Base-by-base conservation (phyloP, 2,113 vertebrate species). In the Cyphomyrus discorhynchus region DNA sequence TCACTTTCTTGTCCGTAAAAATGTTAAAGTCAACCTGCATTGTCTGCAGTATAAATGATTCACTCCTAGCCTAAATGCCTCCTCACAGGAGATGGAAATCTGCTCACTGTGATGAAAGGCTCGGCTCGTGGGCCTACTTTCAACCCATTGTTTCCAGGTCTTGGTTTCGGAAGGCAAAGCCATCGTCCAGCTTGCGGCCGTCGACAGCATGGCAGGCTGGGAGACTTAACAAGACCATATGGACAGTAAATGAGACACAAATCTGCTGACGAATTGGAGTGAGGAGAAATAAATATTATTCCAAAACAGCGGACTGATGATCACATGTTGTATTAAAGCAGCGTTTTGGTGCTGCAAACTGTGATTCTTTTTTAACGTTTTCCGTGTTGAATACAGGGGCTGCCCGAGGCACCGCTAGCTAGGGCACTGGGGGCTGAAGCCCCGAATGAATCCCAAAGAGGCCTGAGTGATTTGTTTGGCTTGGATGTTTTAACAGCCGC, bases 1-100 rank as follows among this genome's bases (percentile, higher is more conserved):
- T 89, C 31, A 45, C 88, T 45, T 89, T 83, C 88, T 83, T 42
- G 70, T 80, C 15, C 70, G 42, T 52, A 31, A 88, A 74, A 45
- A 74, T 49, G 88, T 21, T n/a, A 50, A 13, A 31, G 70, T 46
- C 35, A 24, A n/a, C 2, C 10, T 39, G 27, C 17, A 58, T 89
- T 83, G 88, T 89, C 74, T 89, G 49, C 70, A 49, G 56, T 46
- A 47, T 47, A 31, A 70, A 74, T 74, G 24, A 74, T 27, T 47
- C 39, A 49, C 13, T 27, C 42, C 11, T 17, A 35, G 85, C 50
- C 50, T 87, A 87, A 87, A 53, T 52, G 27, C n/a, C 39, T 39
- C 85, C 31, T 24, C 5, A 2, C 31, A 39, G 24, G 50, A 52
- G 83, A 31, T 87, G 50, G 85, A 39, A 56, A 56, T 87, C 49